Base-by-base conservation (phyloP, 1,140 invertebrate species). In the Drosophila sechellia region DNA sequence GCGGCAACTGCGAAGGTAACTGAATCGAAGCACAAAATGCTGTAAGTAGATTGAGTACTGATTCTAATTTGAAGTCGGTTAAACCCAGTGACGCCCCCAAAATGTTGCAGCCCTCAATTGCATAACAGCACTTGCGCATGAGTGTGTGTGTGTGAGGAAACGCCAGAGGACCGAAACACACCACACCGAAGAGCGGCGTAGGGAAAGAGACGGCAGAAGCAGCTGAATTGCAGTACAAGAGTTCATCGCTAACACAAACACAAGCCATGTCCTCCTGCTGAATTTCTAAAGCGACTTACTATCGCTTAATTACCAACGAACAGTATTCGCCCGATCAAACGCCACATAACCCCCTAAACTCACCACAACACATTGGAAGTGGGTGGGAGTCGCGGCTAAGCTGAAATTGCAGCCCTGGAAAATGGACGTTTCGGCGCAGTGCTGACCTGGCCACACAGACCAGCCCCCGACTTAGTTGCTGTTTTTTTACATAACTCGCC, bases 41-140 rank as follows among this genome's bases (percentile, higher is more conserved):
- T 89, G 83, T 87, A 64, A 89, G 83, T 75, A 75, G 6, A 5
- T 25, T 2, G 11, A 72, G 13, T 42, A 10, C 20, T 31, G 8
- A 17, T 34, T 34, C 11, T 4, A 31, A 4, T 34, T 5, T 8
- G n/a, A 15, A 27, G 10, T 34, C 25, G 10, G 13, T 15, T 31
- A 31, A 48, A 6, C 22, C 48, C 25, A 50, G 27, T 50, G 5
- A 76, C 42, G 49, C 20, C 42, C 15, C 34, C 43, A 74, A 27
- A 27, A 50, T 50, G 76, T 85, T 85, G 81, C 81, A 85, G 81
- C 84, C 84, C 79, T 84, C 85, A 87, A 87, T 87, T 87, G 84
- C 84, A 87, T 87, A 87, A 87, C 84, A 87, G 68, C 83, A 56
- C 75, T 84, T 87, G 59, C 83, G 84, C 84, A 63, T 87, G 70